Evolutionary conservation across 2,888 invertebrate genomes (phyloP), one percentile per base, ranked within the genome.

Genomic region (Hyposoter dolosus): DNA sequence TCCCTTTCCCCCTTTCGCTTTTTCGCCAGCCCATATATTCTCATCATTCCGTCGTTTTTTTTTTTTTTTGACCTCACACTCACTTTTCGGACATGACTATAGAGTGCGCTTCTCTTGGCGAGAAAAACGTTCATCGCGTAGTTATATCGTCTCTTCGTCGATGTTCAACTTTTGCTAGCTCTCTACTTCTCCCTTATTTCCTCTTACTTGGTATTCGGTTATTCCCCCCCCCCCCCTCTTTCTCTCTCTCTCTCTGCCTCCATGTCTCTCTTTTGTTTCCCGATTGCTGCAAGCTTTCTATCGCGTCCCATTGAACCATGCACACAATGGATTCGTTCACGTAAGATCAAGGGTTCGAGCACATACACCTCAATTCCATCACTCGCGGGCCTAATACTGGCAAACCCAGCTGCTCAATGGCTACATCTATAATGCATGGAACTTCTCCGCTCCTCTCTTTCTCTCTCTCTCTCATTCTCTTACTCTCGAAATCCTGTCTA

Each of bases 361-460:
- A 79, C 19, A 71, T 75, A 71, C 74, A 77, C 19, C 81, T 77
- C 45, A 77, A 72, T 81, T 60, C 66, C 28, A 68, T 63, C 35
- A 45, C 63, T 63, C 79, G 50, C 63, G 47, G 56, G 43, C 47
- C 84, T 75, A 40, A 40, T 40, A 78, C 63, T 43, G 17, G 74
- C 85, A 80, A 32, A 79, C 86, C 85, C 85, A 74, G 84, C 82
- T 88, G 88, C 89, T 88, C 89, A 91, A 91, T 90, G 90, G 90
- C 86, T 90, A 69, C 83, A 92, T 92, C 91, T 92, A 92, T 92
- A 92, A 92, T 92, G 91, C 92, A 92, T 91, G 90, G 89, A 79
- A 88, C 80, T 87, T 79, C 88, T 32, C 28, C 19, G n/a, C 40
- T 23, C 17, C 15, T 66, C 40, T 53, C 40, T 19, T 35, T 68